Percentiles rank a stretch among this genome's conserved stretches.
These are phyloP conservation scores for Cosmia trapezina DNA, from an alignment of 2,888 invertebrate species.

Conservation along the genomic window DNA sequence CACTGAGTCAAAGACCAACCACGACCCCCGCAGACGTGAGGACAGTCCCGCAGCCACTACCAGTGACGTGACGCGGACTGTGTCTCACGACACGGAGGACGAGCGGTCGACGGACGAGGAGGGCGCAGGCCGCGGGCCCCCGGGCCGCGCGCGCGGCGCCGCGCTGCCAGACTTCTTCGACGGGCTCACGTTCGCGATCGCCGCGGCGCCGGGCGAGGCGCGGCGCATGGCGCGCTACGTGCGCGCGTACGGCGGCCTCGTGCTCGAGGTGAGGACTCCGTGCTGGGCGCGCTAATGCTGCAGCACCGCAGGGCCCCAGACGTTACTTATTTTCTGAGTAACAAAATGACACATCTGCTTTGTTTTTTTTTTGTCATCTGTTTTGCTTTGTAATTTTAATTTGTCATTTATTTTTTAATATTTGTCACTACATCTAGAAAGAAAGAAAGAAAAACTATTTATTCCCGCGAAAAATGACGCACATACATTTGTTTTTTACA, in stretches of 20 bases:
- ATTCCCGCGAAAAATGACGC: too few species aligned
- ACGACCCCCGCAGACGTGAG: not conserved
- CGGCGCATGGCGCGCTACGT: slow-evolving; percentile 86
- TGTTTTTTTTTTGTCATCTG: too few species aligned
- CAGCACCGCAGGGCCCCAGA: too few species aligned
- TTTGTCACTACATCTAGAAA: too few species aligned
- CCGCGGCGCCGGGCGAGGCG: slow-evolving; percentile 62
- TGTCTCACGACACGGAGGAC: slow-evolving; percentile 32
- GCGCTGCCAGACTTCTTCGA: slow-evolving; percentile 86
- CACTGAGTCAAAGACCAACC: not conserved
- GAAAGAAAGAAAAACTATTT: too few species aligned
- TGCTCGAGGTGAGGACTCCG: slow-evolving; percentile 67
- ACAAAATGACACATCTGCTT: too few species aligned
- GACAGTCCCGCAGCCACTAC: slow-evolving; percentile 1
- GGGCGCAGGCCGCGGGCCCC: not conserved
- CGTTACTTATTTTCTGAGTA: too few species aligned
- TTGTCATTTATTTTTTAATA: too few species aligned
- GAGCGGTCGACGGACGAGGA: slow-evolving; percentile 54
- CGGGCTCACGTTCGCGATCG: slow-evolving; percentile 85
- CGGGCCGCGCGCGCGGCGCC: not conserved
- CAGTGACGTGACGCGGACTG: not conserved
- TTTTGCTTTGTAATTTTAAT: too few species aligned
- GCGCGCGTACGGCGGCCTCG: slow-evolving; percentile 91
- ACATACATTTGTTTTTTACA: too few species aligned
- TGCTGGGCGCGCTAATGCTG: too few species aligned